Conservation (phyloP, 2,797 vertebrate species). For the Sebastes jordani region DNA sequence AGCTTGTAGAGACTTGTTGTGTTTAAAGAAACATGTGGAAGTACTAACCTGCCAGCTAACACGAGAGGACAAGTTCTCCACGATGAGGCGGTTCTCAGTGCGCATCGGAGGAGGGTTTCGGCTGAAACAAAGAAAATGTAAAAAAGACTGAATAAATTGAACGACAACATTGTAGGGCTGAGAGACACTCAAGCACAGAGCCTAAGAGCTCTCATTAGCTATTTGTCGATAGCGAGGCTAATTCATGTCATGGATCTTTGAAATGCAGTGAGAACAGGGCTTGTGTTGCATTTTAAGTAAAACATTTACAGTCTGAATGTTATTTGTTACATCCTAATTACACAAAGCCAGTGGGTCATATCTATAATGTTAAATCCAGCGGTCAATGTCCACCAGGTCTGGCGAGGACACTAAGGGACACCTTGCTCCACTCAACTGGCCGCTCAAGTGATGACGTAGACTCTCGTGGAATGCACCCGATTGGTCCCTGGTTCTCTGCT, state of each 20-base stretch:
- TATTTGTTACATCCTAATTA: background rate
- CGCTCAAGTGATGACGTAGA: too few species aligned
- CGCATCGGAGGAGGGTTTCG: conserved; percentile 95
- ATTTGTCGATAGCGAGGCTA: background rate
- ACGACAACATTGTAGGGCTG: background rate
- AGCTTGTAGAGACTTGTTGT: conserved; percentile 26
- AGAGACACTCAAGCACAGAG: background rate
- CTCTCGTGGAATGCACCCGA: too few species aligned
- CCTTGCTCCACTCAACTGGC: too few species aligned
- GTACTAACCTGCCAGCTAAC: conserved; percentile 97
- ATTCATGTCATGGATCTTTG: background rate
- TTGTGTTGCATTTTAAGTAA: background rate
- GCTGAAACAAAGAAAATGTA: conserved; percentile 30
- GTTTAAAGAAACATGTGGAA: conserved; percentile 35
- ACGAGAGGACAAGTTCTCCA: conserved; percentile 95
- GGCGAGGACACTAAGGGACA: too few species aligned
- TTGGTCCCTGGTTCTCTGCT: too few species aligned
- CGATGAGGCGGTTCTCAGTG: conserved; percentile 96
- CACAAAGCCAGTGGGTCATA: too few species aligned
- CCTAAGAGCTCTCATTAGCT: background rate
- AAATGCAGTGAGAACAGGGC: background rate
- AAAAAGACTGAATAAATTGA: background rate
- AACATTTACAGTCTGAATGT: background rate
- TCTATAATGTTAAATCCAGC: too few species aligned
- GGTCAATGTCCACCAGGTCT: too few species aligned